A percentile compares a stretch with the other conserved stretches of the same genome.
Evolutionary conservation across 2,113 vertebrate genomes (phyloP).

Genomic region (Ginglymostoma cirratum): DNA sequence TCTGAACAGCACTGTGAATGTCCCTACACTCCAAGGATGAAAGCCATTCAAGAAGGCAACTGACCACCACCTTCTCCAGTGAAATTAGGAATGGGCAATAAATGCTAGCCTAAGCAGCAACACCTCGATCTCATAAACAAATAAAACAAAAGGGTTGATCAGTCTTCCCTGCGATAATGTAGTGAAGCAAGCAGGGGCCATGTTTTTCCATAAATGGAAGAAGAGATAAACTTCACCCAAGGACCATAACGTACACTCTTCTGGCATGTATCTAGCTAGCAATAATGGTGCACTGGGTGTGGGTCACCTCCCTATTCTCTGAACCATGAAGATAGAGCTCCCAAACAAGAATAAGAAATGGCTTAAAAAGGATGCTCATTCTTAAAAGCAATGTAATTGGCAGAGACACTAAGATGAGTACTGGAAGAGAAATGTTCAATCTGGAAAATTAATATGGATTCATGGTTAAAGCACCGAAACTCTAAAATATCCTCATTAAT

Average conservation of each 20-base stretch:
- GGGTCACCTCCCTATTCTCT: background rate
- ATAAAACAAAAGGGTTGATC: no score
- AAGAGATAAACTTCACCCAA: background rate
- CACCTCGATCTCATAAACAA: no score
- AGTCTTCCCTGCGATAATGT: background rate
- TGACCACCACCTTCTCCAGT: no score
- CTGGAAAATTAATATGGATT: background rate
- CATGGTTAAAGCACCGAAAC: background rate
- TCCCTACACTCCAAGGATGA: background rate
- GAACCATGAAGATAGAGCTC: background rate
- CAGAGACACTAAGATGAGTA: background rate
- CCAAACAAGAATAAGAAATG: background rate
- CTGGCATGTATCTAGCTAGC: background rate
- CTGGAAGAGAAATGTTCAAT: background rate
- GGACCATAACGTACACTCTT: background rate
- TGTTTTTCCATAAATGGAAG: background rate
- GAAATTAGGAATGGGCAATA: no score
- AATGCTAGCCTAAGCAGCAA: no score
- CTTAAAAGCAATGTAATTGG: background rate
- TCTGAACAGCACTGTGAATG: no score
- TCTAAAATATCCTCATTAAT: background rate
- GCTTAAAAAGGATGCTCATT: background rate
- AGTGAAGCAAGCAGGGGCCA: background rate
- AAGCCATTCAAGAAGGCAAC: no score
- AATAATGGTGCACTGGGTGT: background rate